Evolutionary conservation across 2,888 invertebrate species (phyloP).

Genomic region (Xylota sylvarum): DNA sequence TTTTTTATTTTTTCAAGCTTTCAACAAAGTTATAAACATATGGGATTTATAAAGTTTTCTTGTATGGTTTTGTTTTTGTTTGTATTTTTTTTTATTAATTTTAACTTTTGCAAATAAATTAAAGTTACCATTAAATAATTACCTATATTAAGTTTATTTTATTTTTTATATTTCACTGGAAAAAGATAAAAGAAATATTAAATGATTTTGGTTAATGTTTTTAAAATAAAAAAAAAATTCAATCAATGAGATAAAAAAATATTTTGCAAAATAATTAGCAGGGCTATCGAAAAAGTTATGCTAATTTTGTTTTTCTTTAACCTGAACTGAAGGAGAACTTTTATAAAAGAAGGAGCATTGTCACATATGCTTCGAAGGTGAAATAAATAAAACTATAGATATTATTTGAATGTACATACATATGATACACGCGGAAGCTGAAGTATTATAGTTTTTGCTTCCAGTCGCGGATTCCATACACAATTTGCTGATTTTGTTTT

Average conservation of each 20-base stretch:
- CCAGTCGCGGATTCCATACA: too few species aligned
- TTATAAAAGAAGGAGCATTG: neutral
- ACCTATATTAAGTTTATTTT: slow-evolving; percentile 64
- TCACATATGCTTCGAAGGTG: neutral
- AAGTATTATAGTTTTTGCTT: neutral
- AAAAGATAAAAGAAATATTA: slow-evolving; percentile 62
- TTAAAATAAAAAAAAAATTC: slow-evolving; percentile 5
- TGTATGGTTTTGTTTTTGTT: slow-evolving; percentile 46
- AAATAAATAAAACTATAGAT: neutral
- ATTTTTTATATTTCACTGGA: slow-evolving; percentile 70
- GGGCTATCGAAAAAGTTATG: neutral
- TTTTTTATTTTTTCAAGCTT: slow-evolving; percentile 68
- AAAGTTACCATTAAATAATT: slow-evolving; percentile 71
- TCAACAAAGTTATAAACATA: slow-evolving; percentile 70
- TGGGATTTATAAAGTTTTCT: slow-evolving; percentile 71
- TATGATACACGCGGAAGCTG: neutral
- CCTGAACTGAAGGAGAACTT: neutral
- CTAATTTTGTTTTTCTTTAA: neutral
- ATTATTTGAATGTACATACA: neutral
- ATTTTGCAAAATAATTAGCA: slow-evolving; percentile 3
- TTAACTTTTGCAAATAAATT: slow-evolving; percentile 69
- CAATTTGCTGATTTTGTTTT: too few species aligned
- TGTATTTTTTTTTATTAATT: slow-evolving; percentile 34
- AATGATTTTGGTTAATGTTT: slow-evolving; percentile 39
- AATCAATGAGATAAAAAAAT: slow-evolving; percentile 15